Evolutionary conservation across 2,113 vertebrate genomes (phyloP).

Genomic region (Cyprinodon variegatus): DNA sequence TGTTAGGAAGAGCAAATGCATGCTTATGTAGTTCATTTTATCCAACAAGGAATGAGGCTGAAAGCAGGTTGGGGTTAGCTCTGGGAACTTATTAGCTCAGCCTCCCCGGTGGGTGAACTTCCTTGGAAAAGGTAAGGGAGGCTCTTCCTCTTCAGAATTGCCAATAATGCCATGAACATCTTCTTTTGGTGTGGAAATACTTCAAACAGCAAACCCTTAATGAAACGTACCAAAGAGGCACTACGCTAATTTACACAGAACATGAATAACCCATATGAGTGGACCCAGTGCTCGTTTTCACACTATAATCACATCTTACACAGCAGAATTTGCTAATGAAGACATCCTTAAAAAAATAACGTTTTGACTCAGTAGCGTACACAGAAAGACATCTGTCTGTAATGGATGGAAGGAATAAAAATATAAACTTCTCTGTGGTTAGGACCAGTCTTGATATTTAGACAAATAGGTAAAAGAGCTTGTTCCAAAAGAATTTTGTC

Average conservation of each 20-base stretch:
- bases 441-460: background rate
- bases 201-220: conserved; percentile 58
- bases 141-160: conserved; percentile 35
- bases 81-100: conserved; percentile 71
- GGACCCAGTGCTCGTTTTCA: conserved; percentile 25
- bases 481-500: background rate
- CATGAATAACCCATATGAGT: conserved; percentile 59
- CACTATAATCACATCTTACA: conserved; percentile 22
- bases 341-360: conserved; percentile 21
- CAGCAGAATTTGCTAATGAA: conserved; percentile 38
- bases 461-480: background rate
- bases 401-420: background rate
- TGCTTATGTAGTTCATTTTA: conserved; percentile 32
- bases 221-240: conserved; percentile 51
- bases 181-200: conserved; percentile 62
- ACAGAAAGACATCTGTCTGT: background rate
- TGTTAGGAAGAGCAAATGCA: conserved; percentile 34
- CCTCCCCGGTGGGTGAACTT: conserved; percentile 57
- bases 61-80: conserved; percentile 59
- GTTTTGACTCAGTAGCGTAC: background rate
- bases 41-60: conserved; percentile 31
- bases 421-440: too few species aligned
- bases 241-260: conserved; percentile 58
- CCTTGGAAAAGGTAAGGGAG: conserved; percentile 46
- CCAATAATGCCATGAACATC: conserved; percentile 64